These are phyloP conservation scores for Lithophane semibrunnea DNA, from an alignment of 2,888 invertebrate genomes.

Conservation along the genomic window DNA sequence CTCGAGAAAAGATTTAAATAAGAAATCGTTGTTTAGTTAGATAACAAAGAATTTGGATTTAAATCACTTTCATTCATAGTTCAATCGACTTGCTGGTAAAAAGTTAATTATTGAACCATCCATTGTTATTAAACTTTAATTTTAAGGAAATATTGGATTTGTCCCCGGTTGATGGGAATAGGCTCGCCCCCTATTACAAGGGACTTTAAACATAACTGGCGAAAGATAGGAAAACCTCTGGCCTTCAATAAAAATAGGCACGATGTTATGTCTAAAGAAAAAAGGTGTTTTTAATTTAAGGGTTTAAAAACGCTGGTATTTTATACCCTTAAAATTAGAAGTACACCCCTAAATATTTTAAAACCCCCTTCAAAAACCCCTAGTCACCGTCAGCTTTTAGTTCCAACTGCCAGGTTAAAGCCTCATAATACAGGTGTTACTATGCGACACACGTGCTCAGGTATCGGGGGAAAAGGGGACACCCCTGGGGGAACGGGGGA, in stretches of 20 bases:
- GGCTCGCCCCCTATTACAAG: too few relatives aligned
- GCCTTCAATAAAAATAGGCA: too few relatives aligned
- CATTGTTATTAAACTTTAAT: background rate
- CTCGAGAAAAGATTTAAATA: background rate
- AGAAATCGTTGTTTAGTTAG: background rate
- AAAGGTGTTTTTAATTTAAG: background rate
- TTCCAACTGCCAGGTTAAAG: slow-evolving; percentile 30
- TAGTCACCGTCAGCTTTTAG: slow-evolving; percentile 20
- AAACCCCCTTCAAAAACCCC: slow-evolving; percentile 20
- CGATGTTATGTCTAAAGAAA: background rate
- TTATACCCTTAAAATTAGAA: background rate
- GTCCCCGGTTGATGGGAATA: too few relatives aligned
- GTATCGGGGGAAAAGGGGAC: slow-evolving; percentile 58
- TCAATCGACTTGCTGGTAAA: background rate
- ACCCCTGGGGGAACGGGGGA: slow-evolving; percentile 13
- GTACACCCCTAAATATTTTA: background rate
- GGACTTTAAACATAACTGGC: too few relatives aligned
- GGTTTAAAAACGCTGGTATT: background rate
- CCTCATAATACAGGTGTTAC: slow-evolving; percentile 65
- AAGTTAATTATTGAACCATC: background rate
- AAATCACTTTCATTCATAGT: background rate
- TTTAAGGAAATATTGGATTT: background rate
- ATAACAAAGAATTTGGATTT: background rate
- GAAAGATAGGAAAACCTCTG: too few relatives aligned
- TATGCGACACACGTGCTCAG: slow-evolving; percentile 70